Percentiles rank a stretch among this genome's conserved stretches.
These are phyloP conservation scores for Leptinotarsa texana DNA, from an alignment of 1,140 invertebrate species.

Conservation along the genomic window DNA sequence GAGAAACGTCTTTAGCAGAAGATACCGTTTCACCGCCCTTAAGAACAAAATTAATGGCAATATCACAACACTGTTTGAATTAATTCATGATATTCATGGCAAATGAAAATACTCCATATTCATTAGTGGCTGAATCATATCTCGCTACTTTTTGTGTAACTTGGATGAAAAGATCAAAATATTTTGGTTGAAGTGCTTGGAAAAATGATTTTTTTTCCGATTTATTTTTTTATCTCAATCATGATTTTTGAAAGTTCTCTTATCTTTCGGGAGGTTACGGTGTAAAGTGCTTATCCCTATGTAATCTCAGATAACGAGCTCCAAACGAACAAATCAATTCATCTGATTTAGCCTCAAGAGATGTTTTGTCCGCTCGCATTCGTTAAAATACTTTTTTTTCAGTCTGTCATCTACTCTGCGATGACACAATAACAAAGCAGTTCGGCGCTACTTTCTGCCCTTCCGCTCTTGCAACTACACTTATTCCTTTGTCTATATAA, in stretches of 20 bases:
- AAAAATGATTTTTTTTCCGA: conserved; percentile 8
- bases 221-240: background rate
- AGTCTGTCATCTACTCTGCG: conserved; percentile 23
- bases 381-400: conserved; percentile 4
- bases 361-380: conserved; percentile 38
- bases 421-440: background rate
- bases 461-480: background rate
- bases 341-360: conserved; percentile 43
- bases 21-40: conserved; percentile 9
- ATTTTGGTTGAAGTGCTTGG: conserved; percentile 38
- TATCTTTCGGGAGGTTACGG: conserved; percentile 48
- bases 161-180: conserved; percentile 35
- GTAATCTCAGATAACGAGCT: conserved; percentile 47
- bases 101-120: conserved; percentile 33
- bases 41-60: conserved; percentile 11
- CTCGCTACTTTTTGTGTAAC: conserved; percentile 34
- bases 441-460: conserved; percentile 1
- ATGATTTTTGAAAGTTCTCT: conserved; percentile 24
- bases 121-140: conserved; percentile 33
- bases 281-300: conserved; percentile 46
- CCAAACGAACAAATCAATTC: conserved; percentile 47
- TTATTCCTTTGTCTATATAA: conserved; percentile 13
- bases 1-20: conserved; percentile 18
- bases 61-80: conserved; percentile 31
- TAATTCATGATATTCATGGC: conserved; percentile 39